A percentile compares a stretch with the other conserved stretches of the same genome.
Evolutionary conservation across 2,113 vertebrate species (phyloP).

Genomic region (Clupea harengus): DNA sequence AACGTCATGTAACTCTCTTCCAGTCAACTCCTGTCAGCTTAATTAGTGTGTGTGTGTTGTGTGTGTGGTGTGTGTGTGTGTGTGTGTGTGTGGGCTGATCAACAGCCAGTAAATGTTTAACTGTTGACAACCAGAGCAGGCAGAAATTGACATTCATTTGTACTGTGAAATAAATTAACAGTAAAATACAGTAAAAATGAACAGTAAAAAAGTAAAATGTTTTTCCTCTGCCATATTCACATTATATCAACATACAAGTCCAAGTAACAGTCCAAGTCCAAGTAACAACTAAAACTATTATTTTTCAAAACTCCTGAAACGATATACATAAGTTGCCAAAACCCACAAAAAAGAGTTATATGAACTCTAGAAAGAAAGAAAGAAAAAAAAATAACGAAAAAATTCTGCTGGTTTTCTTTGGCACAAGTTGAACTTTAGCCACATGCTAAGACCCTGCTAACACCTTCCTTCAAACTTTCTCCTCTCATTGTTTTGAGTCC

Average conservation of each 20-base stretch:
- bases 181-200: too few species aligned
- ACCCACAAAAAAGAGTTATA: neutral
- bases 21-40: too few species aligned
- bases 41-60: neutral
- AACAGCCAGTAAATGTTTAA: too few species aligned
- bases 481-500: neutral
- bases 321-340: neutral
- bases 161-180: too few species aligned
- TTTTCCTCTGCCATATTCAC: neutral
- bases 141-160: too few species aligned
- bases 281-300: neutral
- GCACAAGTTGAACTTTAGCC: neutral
- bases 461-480: neutral
- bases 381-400: neutral
- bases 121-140: neutral
- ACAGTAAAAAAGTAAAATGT: too few species aligned
- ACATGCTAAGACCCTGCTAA: neutral
- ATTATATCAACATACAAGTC: too few species aligned
- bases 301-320: neutral
- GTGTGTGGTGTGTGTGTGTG: neutral
- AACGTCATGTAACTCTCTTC: neutral
- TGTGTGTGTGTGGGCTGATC: neutral
- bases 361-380: neutral
- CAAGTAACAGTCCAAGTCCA: too few species aligned
- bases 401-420: neutral